Percentiles rank a stretch among this genome's conserved stretches.
Conservation (phyloP, 2,797 vertebrate genomes). For the Phaenicophaeus curvirostris region DNA sequence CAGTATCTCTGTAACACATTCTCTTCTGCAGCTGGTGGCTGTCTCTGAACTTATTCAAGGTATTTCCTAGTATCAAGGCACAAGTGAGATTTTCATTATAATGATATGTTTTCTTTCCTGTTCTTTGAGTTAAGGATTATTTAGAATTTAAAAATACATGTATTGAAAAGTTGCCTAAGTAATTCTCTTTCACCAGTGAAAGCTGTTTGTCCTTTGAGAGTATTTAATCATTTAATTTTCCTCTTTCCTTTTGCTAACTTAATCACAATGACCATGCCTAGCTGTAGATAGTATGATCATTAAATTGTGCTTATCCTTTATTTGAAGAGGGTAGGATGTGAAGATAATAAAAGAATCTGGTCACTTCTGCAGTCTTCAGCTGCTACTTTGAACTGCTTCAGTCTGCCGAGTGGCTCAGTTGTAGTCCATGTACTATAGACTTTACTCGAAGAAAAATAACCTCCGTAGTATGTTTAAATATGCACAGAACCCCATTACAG, state of each 20-base stretch:
- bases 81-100: background rate
- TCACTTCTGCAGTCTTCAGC: background rate
- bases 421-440: background rate
- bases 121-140: background rate
- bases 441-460: background rate
- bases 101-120: background rate
- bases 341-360: background rate
- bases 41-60: background rate
- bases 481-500: background rate
- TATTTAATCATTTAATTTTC: background rate
- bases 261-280: background rate
- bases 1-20: background rate
- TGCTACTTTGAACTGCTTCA: background rate
- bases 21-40: background rate
- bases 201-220: background rate
- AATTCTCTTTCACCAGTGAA: background rate
- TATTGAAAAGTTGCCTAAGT: background rate
- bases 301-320: background rate
- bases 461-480: background rate
- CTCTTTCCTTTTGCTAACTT: background rate
- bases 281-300: background rate
- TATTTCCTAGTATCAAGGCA: background rate
- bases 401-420: background rate
- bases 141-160: background rate
- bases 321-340: background rate